These are phyloP conservation scores for Hemithea aestivaria DNA, from an alignment of 2,888 invertebrate genomes.

Conservation along the genomic window DNA sequence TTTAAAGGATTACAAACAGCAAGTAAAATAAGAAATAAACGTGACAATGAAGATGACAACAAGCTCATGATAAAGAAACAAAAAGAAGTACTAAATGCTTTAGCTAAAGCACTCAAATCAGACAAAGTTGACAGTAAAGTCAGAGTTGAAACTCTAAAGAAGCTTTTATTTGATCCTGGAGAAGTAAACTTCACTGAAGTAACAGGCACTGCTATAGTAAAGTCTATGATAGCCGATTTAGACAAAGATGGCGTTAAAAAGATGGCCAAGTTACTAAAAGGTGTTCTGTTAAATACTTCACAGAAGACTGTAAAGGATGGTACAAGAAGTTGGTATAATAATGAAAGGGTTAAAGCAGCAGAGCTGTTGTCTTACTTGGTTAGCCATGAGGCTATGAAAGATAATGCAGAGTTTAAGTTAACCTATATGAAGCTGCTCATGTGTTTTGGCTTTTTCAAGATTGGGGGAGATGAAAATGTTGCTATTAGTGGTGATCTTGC, in stretches of 20 bases:
- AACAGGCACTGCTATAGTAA: slow-evolving; percentile 82
- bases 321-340: slow-evolving; percentile 82
- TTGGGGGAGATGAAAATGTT: slow-evolving; percentile 65
- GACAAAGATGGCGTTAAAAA: slow-evolving; percentile 81
- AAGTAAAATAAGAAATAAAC: slow-evolving; percentile 75
- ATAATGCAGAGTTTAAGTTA: slow-evolving; percentile 82
- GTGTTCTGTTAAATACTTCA: slow-evolving; percentile 78
- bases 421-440: slow-evolving; percentile 83
- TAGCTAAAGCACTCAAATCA: slow-evolving; percentile 70
- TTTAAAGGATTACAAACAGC: slow-evolving; percentile 80
- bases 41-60: slow-evolving; percentile 67
- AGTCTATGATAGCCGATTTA: slow-evolving; percentile 81
- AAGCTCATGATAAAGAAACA: slow-evolving; percentile 77
- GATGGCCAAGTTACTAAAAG: slow-evolving; percentile 80
- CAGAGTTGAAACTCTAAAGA: slow-evolving; percentile 80
- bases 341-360: slow-evolving; percentile 84
- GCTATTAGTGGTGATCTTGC: slow-evolving; percentile 80
- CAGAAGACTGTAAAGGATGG: slow-evolving; percentile 70
- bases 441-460: slow-evolving; percentile 81
- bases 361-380: slow-evolving; percentile 70
- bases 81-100: slow-evolving; percentile 72
- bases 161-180: slow-evolving; percentile 83
- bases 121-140: slow-evolving; percentile 69
- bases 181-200: slow-evolving; percentile 86
- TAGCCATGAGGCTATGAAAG: slow-evolving; percentile 71